Evolutionary conservation across 2,797 vertebrate genomes (phyloP).

Genomic region (Otolemur crassicaudatus): DNA sequence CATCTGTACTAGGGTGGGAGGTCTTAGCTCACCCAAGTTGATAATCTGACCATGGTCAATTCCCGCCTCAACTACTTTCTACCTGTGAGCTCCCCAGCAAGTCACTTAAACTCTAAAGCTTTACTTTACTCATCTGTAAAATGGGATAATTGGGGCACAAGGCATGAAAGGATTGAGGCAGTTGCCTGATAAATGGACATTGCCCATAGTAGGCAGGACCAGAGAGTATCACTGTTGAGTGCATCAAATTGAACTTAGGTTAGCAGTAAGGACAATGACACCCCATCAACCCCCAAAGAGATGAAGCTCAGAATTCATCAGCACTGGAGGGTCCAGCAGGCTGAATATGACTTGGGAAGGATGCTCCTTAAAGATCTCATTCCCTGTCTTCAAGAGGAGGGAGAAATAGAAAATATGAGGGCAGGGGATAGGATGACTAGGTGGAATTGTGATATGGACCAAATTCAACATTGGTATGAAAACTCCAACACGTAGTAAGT

Average conservation of each 20-base stretch:
- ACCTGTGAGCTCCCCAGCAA: not conserved
- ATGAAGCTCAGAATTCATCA: not conserved
- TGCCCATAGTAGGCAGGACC: not conserved
- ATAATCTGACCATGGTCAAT: not conserved
- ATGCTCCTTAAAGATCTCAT: not conserved
- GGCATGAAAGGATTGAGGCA: not conserved
- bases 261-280: not conserved
- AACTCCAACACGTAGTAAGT: rapidly evolving
- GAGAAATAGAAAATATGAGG: not conserved
- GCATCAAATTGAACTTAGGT: not conserved
- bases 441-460: not conserved
- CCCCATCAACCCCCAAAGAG: not conserved
- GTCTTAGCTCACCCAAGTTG: not conserved
- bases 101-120: not conserved
- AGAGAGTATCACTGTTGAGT: not conserved
- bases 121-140: not conserved
- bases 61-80: not conserved
- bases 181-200: rapidly evolving
- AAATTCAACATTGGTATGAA: not conserved
- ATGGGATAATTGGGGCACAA: not conserved
- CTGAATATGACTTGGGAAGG: not conserved
- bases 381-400: not conserved
- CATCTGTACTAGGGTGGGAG: not conserved
- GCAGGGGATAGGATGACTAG: not conserved
- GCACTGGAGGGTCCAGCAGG: not conserved